phyloP scores from a whole-genome alignment of 1,140 invertebrate genomes.

The Palaemon carinicauda region DNA sequence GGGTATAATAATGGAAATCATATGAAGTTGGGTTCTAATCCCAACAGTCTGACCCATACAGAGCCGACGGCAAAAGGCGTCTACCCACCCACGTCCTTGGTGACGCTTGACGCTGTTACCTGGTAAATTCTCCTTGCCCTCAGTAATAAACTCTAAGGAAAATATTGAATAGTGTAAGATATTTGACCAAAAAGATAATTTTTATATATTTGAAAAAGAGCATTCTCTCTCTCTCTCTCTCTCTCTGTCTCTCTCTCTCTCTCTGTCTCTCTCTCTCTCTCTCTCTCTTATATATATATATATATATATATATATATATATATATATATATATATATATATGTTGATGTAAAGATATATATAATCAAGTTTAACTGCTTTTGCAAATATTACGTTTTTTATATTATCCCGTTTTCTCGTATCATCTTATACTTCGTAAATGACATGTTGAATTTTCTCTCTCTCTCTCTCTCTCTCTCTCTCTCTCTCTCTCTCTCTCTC shows the following conservation, averaged over 20 bases:
- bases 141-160: neutral
- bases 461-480: no score
- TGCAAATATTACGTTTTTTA: no score
- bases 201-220: constrained; percentile 7
- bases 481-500: neutral
- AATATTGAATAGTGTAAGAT: no score
- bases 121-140: neutral
- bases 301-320: neutral
- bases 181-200: constrained; percentile 22
- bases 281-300: neutral
- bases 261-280: neutral
- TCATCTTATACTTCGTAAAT: no score
- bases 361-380: no score
- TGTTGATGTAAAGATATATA: no score
- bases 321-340: neutral
- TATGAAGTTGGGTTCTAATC: no score
- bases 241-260: neutral
- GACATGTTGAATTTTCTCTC: no score
- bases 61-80: no score
- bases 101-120: neutral
- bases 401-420: no score
- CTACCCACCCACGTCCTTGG: neutral
- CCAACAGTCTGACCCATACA: no score
- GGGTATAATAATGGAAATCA: no score
- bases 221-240: neutral